Conservation (phyloP, 2,888 invertebrate species). For the Leptinotarsa peninsularis region DNA sequence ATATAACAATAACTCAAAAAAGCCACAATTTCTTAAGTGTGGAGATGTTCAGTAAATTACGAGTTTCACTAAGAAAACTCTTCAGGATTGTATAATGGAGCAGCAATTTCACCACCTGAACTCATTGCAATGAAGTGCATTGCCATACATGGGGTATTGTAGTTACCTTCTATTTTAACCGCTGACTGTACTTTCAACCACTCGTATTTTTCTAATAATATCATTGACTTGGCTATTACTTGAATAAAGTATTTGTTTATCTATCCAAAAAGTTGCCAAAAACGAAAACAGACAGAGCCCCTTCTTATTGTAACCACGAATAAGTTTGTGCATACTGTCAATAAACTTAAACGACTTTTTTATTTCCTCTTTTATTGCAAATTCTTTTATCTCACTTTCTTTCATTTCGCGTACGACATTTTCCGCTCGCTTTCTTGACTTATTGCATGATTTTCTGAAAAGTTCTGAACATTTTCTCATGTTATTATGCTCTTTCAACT, state of each 20-base stretch:
- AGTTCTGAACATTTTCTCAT: conserved; percentile 34
- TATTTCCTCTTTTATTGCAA: conserved; percentile 4
- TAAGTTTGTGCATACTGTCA: background rate
- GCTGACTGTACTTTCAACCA: too few relatives aligned
- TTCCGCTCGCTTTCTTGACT: conserved; percentile 17
- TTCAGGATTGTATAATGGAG: too few relatives aligned
- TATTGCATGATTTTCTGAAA: conserved; percentile 28
- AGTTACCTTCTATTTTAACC: too few relatives aligned
- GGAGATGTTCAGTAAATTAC: too few relatives aligned
- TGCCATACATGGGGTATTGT: too few relatives aligned
- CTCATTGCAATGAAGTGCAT: too few relatives aligned
- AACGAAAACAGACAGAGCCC: background rate
- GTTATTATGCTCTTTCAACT: conserved; percentile 28
- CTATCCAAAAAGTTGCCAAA: background rate
- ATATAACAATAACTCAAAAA: too few relatives aligned
- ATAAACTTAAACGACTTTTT: conserved; percentile 12
- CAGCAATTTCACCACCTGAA: too few relatives aligned
- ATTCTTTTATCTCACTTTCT: conserved; percentile 9
- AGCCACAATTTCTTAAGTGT: too few relatives aligned
- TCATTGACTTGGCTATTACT: background rate
- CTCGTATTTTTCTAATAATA: too few relatives aligned
- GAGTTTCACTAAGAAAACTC: too few relatives aligned
- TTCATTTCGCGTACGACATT: conserved; percentile 6
- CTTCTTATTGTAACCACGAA: background rate
- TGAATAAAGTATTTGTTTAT: background rate